phyloP scores from a whole-genome alignment of 2,113 vertebrate species.

The Pampusana beccarii region DNA sequence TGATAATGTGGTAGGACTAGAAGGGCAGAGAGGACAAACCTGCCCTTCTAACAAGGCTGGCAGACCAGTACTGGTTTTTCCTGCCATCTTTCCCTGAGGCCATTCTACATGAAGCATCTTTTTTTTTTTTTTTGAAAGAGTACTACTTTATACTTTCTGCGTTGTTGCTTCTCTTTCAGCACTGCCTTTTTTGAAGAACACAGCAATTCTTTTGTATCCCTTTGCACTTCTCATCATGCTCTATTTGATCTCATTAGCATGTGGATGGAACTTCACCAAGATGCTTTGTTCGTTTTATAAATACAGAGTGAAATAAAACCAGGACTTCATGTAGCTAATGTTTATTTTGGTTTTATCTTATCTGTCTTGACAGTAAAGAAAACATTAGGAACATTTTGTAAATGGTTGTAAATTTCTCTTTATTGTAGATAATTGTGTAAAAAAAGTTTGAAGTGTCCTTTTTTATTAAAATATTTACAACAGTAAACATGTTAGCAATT shows the following conservation, averaged over 20 bases:
- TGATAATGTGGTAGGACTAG: rapidly evolving
- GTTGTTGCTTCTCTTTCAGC: constrained; percentile 76
- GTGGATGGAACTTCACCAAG: constrained; percentile 96
- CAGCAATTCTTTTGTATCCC: constrained; percentile 91
- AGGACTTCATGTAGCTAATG: not conserved
- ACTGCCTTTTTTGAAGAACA: constrained; percentile 94
- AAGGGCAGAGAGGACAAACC: not conserved
- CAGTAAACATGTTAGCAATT: constrained; percentile 64
- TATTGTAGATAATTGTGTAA: constrained; percentile 76
- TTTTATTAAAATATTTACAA: constrained; percentile 72
- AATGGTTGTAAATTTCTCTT: constrained; percentile 74
- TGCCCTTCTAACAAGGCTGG: too few relatives aligned
- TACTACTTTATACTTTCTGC: not conserved
- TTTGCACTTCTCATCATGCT: constrained; percentile 88
- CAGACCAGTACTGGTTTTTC: not conserved
- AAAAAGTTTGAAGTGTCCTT: constrained; percentile 58
- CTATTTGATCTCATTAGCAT: constrained; percentile 89
- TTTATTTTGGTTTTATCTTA: not conserved
- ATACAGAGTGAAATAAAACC: constrained; percentile 86
- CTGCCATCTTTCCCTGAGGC: not conserved
- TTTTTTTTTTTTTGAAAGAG: not conserved
- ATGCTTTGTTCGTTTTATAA: constrained; percentile 94
- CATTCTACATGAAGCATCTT: not conserved
- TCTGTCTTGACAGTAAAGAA: constrained; percentile 3
- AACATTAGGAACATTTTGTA: constrained; percentile 56